Evolutionary conservation across 2,113 vertebrate species (phyloP).

Genomic region (Benitochromis conjunctus): DNA sequence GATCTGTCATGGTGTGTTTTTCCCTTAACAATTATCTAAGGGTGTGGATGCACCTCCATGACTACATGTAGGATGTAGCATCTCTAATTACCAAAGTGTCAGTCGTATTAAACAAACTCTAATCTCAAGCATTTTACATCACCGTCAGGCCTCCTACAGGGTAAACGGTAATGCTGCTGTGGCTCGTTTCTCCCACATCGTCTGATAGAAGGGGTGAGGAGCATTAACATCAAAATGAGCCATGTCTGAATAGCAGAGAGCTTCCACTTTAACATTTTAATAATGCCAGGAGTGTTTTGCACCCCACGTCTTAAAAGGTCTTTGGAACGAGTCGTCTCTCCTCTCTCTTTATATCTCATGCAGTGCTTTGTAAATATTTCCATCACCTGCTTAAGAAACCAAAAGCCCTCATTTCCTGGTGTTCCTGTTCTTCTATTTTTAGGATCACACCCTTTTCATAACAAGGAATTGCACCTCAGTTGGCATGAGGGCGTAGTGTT

Average conservation of each 20-base stretch:
- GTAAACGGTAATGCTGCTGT: neutral
- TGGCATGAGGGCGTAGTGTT: neutral
- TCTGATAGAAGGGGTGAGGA: neutral
- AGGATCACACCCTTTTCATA: slow-evolving; percentile 7
- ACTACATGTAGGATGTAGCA: neutral
- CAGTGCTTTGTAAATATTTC: neutral
- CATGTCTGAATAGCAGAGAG: neutral
- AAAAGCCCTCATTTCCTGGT: neutral
- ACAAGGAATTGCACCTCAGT: slow-evolving; percentile 36
- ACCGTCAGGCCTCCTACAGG: neutral
- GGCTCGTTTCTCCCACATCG: neutral
- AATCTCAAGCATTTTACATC: neutral
- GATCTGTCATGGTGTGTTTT: neutral
- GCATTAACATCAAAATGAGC: neutral
- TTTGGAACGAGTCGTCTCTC: neutral
- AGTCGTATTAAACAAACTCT: neutral
- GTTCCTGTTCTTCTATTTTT: neutral
- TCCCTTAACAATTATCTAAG: neutral
- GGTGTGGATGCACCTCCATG: neutral
- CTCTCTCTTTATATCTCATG: accelerated
- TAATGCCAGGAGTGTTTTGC: neutral
- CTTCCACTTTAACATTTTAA: neutral
- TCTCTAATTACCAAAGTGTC: neutral
- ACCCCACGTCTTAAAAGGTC: neutral
- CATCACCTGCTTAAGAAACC: neutral